Evolutionary conservation across 2,113 vertebrate species (phyloP).

Genomic region (Gila orcuttii): DNA sequence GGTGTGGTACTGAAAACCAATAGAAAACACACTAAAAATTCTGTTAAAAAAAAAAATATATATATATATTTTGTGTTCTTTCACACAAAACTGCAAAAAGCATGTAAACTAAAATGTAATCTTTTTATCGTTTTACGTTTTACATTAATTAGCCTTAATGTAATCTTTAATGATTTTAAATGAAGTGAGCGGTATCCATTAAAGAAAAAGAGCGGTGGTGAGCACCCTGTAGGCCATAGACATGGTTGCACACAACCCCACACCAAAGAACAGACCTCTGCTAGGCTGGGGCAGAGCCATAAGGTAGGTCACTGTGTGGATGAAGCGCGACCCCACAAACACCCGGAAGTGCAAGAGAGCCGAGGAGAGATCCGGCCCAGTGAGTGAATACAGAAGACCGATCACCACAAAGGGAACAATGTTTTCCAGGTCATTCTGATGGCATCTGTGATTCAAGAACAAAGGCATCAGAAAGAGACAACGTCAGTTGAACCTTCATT

Average conservation of each 20-base stretch:
- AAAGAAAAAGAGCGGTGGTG: constrained; percentile 68
- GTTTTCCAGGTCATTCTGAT: constrained; percentile 86
- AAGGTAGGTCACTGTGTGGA: constrained; percentile 78
- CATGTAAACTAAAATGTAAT: neutral
- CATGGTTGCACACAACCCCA: constrained; percentile 72
- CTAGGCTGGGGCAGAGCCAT: constrained; percentile 79
- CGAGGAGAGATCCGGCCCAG: constrained; percentile 69
- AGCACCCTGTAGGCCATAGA: constrained; percentile 81
- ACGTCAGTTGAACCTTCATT: neutral
- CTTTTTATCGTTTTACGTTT: too few relatives aligned
- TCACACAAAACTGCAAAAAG: neutral
- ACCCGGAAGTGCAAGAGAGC: constrained; percentile 83
- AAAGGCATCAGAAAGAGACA: neutral
- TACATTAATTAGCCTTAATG: too few relatives aligned
- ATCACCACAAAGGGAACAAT: constrained; percentile 81
- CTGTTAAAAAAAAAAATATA: neutral
- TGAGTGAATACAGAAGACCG: constrained; percentile 81
- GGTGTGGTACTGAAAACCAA: neutral
- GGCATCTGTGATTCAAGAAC: constrained; percentile 67
- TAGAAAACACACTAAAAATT: neutral
- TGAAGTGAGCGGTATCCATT: neutral
- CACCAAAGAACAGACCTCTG: constrained; percentile 71
- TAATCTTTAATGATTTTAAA: neutral
- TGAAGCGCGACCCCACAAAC: constrained; percentile 74
- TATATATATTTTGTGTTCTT: neutral